Base-by-base conservation (phyloP, 2,113 vertebrate species). In the Tauraco erythrolophus region DNA sequence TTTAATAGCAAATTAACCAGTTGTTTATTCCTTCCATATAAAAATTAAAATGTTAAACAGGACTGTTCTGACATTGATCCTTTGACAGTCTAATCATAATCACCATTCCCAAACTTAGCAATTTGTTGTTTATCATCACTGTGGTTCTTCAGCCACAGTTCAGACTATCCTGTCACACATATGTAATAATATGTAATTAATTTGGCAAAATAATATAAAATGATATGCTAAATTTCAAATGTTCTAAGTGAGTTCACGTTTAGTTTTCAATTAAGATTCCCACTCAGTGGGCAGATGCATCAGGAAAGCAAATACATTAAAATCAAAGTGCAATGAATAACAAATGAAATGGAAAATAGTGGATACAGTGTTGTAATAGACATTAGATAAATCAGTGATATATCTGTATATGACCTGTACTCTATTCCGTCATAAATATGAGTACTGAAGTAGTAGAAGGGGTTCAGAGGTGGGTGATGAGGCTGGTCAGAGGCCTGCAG, bases 1-100 rank as follows among this genome's bases (percentile, higher is more conserved):
- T 60, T 85, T 95, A 96, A 93, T 75, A 90, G 53, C 60, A 92
- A 89, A 94, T 95, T 78, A 92, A 90, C 61, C 31, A 46, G 75
- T 92, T 95, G 82, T 83, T 92, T 94, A 79, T 93, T 72, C 56
- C 82, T 88, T 90, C 74, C 81, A 71, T 57, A 69, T 64, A 85
- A 79, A 94, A 88, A 89, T 85, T 56, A 48, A 95, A 92, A 93
- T 83, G 58, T 95, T 95, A 72, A 94, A 61, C 13, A 83, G 70
- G 41, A 72, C 66, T 88, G 19, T 90, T 90, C 48, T 76, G 61
- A 61, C 61, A 61, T 27, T 65, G 82, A 72, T 88, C 48, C 35
- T 93, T 89, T 85, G 62, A 39, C 70, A 77, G 35, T 50, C 50
- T 92, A 86, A 88, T 94, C 62, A 71, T 35, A 91, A 80, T 69